Evolutionary conservation across 2,797 vertebrate species (phyloP).

Genomic region (Catamblyrhynchus diadema): DNA sequence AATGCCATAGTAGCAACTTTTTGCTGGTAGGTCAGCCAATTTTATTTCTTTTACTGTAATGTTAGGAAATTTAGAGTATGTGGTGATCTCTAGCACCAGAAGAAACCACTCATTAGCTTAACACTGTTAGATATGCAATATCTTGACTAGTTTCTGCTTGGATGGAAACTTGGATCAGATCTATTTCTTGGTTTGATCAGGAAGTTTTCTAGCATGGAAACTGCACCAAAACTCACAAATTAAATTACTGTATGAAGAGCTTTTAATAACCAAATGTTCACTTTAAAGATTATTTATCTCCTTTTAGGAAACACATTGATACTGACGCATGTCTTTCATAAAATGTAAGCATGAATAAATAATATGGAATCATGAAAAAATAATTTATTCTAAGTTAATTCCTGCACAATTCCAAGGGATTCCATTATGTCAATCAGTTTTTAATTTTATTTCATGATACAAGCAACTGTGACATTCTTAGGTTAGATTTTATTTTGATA

Average conservation of each 20-base stretch:
- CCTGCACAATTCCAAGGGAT: not conserved
- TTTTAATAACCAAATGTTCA: not conserved
- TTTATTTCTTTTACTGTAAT: not conserved
- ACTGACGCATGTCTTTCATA: not conserved
- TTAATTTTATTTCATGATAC: not conserved
- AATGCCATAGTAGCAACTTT: not conserved
- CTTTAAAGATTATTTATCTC: not conserved
- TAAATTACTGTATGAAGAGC: not conserved
- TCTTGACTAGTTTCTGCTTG: not conserved
- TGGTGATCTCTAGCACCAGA: not conserved
- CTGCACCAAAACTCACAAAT: not conserved
- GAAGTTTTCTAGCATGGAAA: not conserved
- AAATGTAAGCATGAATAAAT: not conserved
- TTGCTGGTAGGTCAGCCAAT: not conserved
- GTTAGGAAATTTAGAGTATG: not conserved
- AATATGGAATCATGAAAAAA: not conserved
- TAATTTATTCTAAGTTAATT: not conserved
- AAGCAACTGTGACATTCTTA: not conserved
- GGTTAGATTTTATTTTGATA: not conserved
- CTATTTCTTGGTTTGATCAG: not conserved
- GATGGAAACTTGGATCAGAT: not conserved
- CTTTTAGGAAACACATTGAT: not conserved
- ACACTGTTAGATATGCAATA: not conserved
- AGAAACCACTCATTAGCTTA: not conserved
- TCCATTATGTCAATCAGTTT: not conserved